These are phyloP conservation scores for Petroica traversi DNA, from an alignment of 2,113 vertebrate genomes.

Conservation along the genomic window DNA sequence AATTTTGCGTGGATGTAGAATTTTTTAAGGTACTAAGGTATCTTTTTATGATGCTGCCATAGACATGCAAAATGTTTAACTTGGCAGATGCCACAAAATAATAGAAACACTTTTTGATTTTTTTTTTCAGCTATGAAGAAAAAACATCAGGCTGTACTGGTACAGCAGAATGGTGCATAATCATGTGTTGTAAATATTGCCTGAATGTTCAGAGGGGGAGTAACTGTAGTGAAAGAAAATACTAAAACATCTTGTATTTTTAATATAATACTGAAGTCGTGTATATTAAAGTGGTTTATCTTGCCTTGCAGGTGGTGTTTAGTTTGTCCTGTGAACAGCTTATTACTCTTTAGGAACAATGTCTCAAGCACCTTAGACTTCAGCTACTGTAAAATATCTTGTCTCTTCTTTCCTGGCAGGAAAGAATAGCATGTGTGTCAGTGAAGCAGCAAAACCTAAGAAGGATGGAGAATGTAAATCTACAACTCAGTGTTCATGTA, in stretches of 20 bases:
- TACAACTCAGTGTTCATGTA: not conserved
- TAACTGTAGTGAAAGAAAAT: not conserved
- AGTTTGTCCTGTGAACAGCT: not conserved
- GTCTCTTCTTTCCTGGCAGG: not conserved
- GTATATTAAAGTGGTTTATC: not conserved
- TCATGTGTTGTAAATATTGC: not conserved
- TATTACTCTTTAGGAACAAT: not conserved
- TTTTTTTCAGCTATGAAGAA: not conserved
- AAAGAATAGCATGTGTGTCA: not conserved
- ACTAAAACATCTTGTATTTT: not conserved
- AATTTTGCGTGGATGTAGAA: not conserved
- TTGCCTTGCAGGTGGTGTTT: not conserved
- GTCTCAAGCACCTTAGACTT: not conserved
- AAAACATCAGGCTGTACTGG: not conserved
- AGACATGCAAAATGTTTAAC: not conserved
- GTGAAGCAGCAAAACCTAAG: fast-evolving
- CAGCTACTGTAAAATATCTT: not conserved
- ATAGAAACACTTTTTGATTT: not conserved
- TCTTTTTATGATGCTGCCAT: not conserved
- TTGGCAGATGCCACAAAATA: not conserved
- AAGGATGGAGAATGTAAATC: fast-evolving
- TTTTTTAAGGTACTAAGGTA: not conserved
- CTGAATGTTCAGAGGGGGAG: not conserved
- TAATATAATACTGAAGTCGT: not conserved
- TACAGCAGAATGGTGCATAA: not conserved